Evolutionary conservation across 2,113 vertebrate species (phyloP), one percentile per base, ranked within the genome.

Genomic region (Capra hircus): DNA sequence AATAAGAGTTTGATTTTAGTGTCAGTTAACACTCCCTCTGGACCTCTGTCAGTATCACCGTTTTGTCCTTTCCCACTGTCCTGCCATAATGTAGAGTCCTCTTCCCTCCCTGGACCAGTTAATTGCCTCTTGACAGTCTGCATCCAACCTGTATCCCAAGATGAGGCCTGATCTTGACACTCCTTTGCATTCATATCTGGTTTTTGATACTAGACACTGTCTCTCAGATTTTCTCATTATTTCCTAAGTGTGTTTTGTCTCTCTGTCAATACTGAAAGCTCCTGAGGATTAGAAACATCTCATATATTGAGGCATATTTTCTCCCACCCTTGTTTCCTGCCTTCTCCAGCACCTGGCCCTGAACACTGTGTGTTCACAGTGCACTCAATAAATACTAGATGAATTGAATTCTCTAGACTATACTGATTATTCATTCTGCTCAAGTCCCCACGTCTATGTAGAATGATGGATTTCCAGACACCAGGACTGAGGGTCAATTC

Each of bases 381-480:
- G 50, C 43, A 19, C 91, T 96, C 97, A 97, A 30, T 93, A 97
- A 95, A 97, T 96, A 96, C 98, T 89, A 94, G 96, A 94, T 98
- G 98, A 94, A 97, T 95, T 86, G 98, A 95, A 94, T 97, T 93
- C 96, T 97, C 97, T 97, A 96, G 96, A 95, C 85, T 82, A 11
- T 60, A 33, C 97, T 98, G 71, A 98, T 98, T 98, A 98, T 52
- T 87, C 97, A 98, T 98, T 88, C 98, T 21, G 55, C 97, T 97
- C 97, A 16, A 97, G 97, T 97, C 88, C 27, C 82, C 2, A 53
- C 0, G 95, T 97, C 96, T 94, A 91, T 91, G 98, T 94, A 90
- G 98, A 97, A 97, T 98, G 98, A 98, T 98, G 97, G 97, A 98
- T 98, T 97, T 98, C 97, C 96, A 98, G 97, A 97, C 96, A 93